Base-by-base conservation (phyloP, 2,113 vertebrate species). In the Aleadryas rufinucha region DNA sequence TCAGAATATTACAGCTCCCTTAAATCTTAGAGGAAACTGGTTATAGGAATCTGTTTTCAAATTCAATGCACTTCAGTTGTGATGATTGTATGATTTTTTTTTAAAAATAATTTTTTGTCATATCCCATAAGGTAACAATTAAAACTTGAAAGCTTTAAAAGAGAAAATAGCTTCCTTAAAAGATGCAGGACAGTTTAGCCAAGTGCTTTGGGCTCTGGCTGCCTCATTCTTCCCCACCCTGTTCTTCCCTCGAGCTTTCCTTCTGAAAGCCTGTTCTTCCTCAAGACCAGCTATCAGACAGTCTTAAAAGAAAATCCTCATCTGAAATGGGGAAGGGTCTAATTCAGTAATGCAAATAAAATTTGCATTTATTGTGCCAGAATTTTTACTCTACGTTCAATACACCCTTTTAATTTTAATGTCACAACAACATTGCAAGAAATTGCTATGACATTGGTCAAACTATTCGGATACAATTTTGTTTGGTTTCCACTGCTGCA, bases 91-190 rank as follows among this genome's bases (percentile, higher is more conserved):
- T 92, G 72, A 74, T 70, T 79, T 96, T 80, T 84, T 89, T 79
- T 79, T 9, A 41, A 27, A 3, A 15, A 86, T 52, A 93, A 66
- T 96, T 97, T 97, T 41, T 92, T 88, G 87, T 18, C 47, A 66
- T 97, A 94, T 96, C 42, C 79, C 91, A 91, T 89, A 94, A 96
- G 83, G 59, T 87, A 85, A 65, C 79, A 76, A 98, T 94, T 96
- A 93, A 96, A 97, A 97, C 65, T 97, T 96, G 83, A 97, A 97
- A 97, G 66, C 24, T 95, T 95, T 97, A 85, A 86, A 93, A 95
- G 41, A 76, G 19, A 87, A 93, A 91, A 82, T 39, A 65, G 10
- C 28, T 84, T 20, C 8, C 68, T 45, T 75, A 81, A 89, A 91
- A 92, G 75, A 90, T 72, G 82, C 31, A 79, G 83, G 85, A 80